These are phyloP conservation scores for Heliornis fulica DNA, from an alignment of 2,113 vertebrate species.

Conservation along the genomic window DNA sequence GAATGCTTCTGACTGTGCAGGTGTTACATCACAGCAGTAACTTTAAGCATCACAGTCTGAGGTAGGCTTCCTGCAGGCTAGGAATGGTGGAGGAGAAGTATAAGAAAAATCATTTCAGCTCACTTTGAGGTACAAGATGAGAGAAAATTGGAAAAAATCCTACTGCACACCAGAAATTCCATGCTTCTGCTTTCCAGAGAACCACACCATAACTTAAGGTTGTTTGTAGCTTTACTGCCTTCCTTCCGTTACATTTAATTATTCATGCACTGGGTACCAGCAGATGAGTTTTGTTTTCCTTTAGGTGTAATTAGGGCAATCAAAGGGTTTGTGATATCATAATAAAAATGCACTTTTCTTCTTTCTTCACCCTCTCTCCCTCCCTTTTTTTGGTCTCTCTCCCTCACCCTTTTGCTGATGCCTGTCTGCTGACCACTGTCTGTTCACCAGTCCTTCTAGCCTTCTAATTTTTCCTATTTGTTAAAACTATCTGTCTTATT, in stretches of 20 bases:
- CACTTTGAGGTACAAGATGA: background rate
- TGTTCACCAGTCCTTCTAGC: background rate
- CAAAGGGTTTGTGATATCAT: slow-evolving; percentile 58
- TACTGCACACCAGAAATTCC: background rate
- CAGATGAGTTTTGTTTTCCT: slow-evolving; percentile 69
- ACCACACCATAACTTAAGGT: background rate
- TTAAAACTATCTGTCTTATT: background rate
- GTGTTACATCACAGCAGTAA: background rate
- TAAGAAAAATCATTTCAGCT: background rate
- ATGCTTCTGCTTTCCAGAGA: background rate
- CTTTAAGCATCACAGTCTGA: background rate
- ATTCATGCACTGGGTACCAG: slow-evolving; percentile 68
- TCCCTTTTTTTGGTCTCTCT: background rate
- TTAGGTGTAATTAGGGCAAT: slow-evolving; percentile 79
- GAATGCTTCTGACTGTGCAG: background rate
- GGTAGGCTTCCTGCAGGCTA: background rate
- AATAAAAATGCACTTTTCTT: slow-evolving; percentile 39
- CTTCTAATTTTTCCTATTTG: background rate
- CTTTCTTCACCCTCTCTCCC: background rate
- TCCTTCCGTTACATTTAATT: slow-evolving; percentile 73
- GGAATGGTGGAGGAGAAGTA: background rate
- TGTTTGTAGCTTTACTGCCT: slow-evolving; percentile 45
- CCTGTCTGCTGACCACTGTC: background rate
- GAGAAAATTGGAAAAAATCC: background rate
- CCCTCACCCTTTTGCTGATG: background rate